Percentiles rank a stretch among this genome's conserved stretches.
Evolutionary conservation across 2,888 invertebrate genomes (phyloP).

Genomic region (Nephrotoma appendiculata): DNA sequence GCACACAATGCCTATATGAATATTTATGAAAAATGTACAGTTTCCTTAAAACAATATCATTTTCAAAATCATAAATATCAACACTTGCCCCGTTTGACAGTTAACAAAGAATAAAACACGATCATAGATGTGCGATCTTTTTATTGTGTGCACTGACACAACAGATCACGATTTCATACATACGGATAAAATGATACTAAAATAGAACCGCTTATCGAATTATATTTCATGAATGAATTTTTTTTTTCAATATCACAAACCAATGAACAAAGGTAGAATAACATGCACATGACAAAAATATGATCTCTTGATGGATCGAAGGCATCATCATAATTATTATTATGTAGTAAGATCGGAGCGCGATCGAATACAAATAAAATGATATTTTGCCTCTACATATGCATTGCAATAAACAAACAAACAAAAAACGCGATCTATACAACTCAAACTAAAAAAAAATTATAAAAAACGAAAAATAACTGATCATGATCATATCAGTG

Average conservation of each 20-base stretch:
- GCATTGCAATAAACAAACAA: not conserved
- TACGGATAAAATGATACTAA: not conserved
- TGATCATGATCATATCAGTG: not conserved
- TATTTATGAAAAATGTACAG: not conserved
- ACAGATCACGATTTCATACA: not conserved
- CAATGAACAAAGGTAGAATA: not conserved
- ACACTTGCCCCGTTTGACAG: not conserved
- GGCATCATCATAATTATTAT: not conserved
- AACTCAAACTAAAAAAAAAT: not conserved
- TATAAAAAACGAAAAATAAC: not conserved
- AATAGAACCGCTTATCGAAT: not conserved
- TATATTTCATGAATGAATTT: not conserved
- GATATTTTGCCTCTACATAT: not conserved
- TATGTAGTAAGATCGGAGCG: not conserved
- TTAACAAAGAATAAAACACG: not conserved
- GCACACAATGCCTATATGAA: not conserved
- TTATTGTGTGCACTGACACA: not conserved
- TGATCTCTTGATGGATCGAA: not conserved
- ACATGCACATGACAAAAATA: not conserved
- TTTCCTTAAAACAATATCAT: not conserved
- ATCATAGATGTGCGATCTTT: not conserved
- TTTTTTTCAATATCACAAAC: not conserved
- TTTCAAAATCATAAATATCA: not conserved
- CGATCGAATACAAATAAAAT: not conserved
- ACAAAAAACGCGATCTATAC: not conserved